A percentile compares a stretch with the other conserved stretches of the same genome.
These are phyloP conservation scores for Podarcis muralis DNA, from an alignment of 2,113 vertebrate genomes.

Conservation along the genomic window DNA sequence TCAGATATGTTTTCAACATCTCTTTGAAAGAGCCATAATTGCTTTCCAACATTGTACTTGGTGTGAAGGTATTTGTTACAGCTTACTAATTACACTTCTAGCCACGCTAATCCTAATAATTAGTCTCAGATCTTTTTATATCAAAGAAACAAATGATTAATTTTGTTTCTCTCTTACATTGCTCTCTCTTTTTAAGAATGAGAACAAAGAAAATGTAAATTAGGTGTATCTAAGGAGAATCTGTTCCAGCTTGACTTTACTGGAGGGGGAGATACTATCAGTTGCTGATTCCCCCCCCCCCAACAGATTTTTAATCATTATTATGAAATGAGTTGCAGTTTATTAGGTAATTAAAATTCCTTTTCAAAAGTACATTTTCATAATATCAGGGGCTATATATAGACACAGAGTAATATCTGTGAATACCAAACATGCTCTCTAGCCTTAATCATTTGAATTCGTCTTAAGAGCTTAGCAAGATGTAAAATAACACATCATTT, in stretches of 20 bases:
- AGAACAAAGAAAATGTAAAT: constrained; percentile 14
- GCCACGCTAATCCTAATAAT: not conserved
- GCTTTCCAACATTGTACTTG: not conserved
- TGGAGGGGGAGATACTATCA: not conserved
- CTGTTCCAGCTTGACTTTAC: not conserved
- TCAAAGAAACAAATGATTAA: constrained; percentile 18
- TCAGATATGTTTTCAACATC: not conserved
- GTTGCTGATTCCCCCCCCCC: not conserved
- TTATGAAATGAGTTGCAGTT: not conserved
- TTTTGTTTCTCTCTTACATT: not conserved
- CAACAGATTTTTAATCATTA: not conserved
- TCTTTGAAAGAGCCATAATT: constrained; percentile 6
- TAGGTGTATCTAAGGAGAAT: not conserved
- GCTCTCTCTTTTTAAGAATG: not conserved
- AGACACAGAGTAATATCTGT: too few relatives aligned
- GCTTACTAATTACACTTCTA: constrained; percentile 6
- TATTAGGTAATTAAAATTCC: not conserved
- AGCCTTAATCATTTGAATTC: not conserved
- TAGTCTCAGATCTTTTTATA: not conserved
- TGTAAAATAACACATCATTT: not conserved
- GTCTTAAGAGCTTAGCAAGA: not conserved
- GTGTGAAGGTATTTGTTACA: not conserved
- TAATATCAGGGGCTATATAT: not conserved
- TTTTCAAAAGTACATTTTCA: not conserved
- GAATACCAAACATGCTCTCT: not conserved